A percentile compares a stretch with the other conserved stretches of the same genome.
Conservation (phyloP, 2,113 vertebrate genomes). For the Trogon melanurus region DNA sequence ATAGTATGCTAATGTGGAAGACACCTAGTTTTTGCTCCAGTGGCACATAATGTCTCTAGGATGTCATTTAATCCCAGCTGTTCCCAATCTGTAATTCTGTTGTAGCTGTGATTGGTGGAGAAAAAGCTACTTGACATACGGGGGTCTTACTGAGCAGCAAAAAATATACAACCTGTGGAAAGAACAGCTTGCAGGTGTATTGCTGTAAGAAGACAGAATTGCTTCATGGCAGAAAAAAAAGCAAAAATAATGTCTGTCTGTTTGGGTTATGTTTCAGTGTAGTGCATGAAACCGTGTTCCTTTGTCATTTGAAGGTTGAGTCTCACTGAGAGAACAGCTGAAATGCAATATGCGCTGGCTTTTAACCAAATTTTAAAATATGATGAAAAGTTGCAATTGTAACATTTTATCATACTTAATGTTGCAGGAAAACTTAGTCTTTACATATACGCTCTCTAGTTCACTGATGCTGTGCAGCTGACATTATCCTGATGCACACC, state of each 20-base stretch:
- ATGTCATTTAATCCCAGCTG: background rate
- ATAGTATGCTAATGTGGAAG: background rate
- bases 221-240: conserved; percentile 1
- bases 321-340: conserved; percentile 38
- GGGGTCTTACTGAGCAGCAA: background rate
- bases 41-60: background rate
- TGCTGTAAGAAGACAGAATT: conserved; percentile 22
- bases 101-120: background rate
- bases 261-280: conserved; percentile 16
- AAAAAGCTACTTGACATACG: background rate
- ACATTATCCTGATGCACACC: background rate
- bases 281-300: background rate
- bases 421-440: background rate
- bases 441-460: background rate
- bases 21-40: background rate
- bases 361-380: conserved; percentile 29
- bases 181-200: conserved; percentile 34
- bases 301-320: conserved; percentile 6
- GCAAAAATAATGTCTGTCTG: conserved; percentile 10
- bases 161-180: background rate
- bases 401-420: background rate
- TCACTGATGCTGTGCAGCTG: background rate
- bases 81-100: background rate
- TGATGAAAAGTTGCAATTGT: background rate
- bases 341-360: conserved; percentile 42